Base-by-base conservation (phyloP, 2,113 vertebrate genomes). In the Myrmecobius fasciatus region DNA sequence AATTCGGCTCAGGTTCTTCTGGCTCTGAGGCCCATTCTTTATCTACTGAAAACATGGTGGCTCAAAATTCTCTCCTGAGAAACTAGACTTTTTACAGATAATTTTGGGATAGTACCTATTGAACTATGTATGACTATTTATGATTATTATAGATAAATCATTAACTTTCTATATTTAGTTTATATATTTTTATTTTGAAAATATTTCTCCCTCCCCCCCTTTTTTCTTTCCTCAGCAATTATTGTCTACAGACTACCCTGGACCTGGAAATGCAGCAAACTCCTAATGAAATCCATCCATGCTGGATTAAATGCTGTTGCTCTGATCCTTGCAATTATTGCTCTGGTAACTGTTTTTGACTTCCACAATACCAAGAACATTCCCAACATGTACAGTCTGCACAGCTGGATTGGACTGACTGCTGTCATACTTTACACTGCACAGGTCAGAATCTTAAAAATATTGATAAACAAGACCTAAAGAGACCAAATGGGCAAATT, bases 321-420 rank as follows among this genome's bases (percentile, higher is more conserved):
- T 54, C 98, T 99, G 95, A 95, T 98, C 94, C 98, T 99, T 52
- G 98, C 98, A 8, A 98, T 99, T 67, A 97, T 99, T 95, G 94
- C 99, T 48, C 90, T 99, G 97, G 99, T 99, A 96, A 99, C 99
- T 0, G 99, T 98, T 92, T 99, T 99, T 98, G 99, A 99, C 5
- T 99, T 97, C 98, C 99, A 99, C 98, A 99, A 99, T 89, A 90
- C 94, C 94, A 91, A n/a, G 25, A 98, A 96, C 1, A 99, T 99
- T 96, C 99, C 99, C 94, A 99, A 99, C 97, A 99, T 99, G 99
- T 99, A 99, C 98, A 99, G 99, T 95, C 98, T 99, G 93, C 99
- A 99, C 98, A 99, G 99, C 98, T 99, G 99, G 99, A 96, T 99
- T 96, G 99, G 99, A 36, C 97, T 99, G 97, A n/a, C 60, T 24